phyloP scores from a whole-genome alignment of 1,140 invertebrate genomes.

The Drosophila punjabiensis region DNA sequence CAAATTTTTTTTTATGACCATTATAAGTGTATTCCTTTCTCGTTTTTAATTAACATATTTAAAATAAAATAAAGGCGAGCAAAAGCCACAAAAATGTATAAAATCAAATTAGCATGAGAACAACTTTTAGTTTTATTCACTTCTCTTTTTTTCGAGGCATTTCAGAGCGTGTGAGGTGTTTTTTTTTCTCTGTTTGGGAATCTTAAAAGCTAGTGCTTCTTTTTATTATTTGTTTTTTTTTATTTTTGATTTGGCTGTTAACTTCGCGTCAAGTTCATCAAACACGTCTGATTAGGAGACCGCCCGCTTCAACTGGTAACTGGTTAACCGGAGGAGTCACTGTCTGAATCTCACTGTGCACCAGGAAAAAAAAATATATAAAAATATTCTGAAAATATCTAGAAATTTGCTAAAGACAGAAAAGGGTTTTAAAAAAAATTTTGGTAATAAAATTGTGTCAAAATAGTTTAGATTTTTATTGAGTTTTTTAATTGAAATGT shows the following conservation, averaged over 20 bases:
- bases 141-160: constrained; percentile 24
- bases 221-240: constrained; percentile 27
- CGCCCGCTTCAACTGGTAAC: constrained; percentile 29
- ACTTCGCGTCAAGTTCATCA: constrained; percentile 78
- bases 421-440: background rate
- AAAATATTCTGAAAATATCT: background rate
- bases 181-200: constrained; percentile 18
- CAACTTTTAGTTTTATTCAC: constrained; percentile 72
- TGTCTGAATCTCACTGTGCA: background rate
- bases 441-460: too few relatives aligned
- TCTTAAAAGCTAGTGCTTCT: constrained; percentile 28
- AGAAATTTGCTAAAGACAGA: background rate
- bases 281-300: constrained; percentile 58
- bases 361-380: constrained; percentile 2
- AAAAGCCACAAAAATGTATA: constrained; percentile 51
- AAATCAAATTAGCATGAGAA: constrained; percentile 72
- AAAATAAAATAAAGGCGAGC: constrained; percentile 75
- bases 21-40: constrained; percentile 48
- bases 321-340: constrained; percentile 26
- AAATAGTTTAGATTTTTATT: too few relatives aligned
- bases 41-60: constrained; percentile 79
- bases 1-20: background rate
- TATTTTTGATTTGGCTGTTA: constrained; percentile 39
- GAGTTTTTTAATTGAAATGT: too few relatives aligned
- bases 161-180: constrained; percentile 11